Base-by-base conservation (phyloP, 2,113 vertebrate species). In the Alethe diademata region DNA sequence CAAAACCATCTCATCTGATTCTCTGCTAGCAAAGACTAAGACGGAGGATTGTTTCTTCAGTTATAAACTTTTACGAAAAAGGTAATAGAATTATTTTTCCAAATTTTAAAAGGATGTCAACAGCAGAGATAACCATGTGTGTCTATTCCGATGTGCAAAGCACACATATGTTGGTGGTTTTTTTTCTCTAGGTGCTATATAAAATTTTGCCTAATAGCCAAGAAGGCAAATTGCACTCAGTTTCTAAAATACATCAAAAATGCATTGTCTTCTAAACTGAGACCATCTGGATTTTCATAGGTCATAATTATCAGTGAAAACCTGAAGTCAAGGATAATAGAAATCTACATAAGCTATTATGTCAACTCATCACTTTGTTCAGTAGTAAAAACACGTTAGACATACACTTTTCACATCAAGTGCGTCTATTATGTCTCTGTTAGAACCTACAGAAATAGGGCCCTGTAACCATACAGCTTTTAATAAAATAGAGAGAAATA, bases 121-220 rank as follows among this genome's bases (percentile, higher is more conserved):
- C 5, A 69, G 15, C 29, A 45, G 70, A 91, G 25, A 38, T 17
- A 25, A 57, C 2, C 7, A 28, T 17, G 3, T 12, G 58, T 78
- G 19, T 33, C 28, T 75, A 10, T 75, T 81, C 3, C 2, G 4
- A 29, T 45, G 6, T 23, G 2, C 8, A 64, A 74, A 78, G 35
- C 48, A 28, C 2, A 43, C 33, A n/a, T 2, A 38, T 8, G 1
- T 9, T 43, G 19, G 1, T 0, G 0, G 19, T 36, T 69, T 36
- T 69, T 58, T 53, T 42, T 15, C 4, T 53, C 22, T 15, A 29
- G 14, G 6, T 57, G 15, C 6, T 58, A 26, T 6, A 45, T 9
- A n/a, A 28, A 73, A 19, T 24, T 62, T 76, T 86, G 13, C 3
- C 4, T 76, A 38, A 45, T 42, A 7, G 90, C 12, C 29, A 76